phyloP scores from a whole-genome alignment of 2,888 invertebrate species.

The Boloria euphrosyne region DNA sequence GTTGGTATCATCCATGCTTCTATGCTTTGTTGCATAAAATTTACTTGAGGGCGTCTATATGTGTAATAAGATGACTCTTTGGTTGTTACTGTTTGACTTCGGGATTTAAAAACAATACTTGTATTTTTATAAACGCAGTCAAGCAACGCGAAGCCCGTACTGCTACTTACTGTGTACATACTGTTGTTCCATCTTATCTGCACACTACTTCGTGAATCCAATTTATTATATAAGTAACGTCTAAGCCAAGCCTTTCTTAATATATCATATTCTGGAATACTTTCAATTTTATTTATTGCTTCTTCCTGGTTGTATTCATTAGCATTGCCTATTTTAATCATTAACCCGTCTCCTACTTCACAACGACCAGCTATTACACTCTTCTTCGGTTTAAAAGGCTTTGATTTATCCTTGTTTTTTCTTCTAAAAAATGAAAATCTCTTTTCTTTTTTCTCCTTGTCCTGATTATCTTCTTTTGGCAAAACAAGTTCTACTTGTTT shows the following conservation, averaged over 20 bases:
- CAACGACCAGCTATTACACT: conserved; percentile 63
- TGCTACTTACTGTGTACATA: conserved; percentile 61
- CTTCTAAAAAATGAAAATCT: conserved; percentile 67
- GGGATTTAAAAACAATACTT: conserved; percentile 53
- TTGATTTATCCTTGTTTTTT: conserved; percentile 51
- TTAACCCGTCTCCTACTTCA: conserved; percentile 62
- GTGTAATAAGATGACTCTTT: conserved; percentile 49
- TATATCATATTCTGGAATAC: conserved; percentile 46
- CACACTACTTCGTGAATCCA: conserved; percentile 60
- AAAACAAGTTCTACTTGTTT: conserved; percentile 36
- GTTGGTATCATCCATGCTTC: conserved; percentile 72
- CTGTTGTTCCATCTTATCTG: conserved; percentile 68
- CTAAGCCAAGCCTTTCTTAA: conserved; percentile 58
- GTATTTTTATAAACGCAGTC: conserved; percentile 60
- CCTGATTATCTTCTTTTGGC: conserved; percentile 27
- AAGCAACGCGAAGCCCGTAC: conserved; percentile 62
- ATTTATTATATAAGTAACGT: conserved; percentile 53
- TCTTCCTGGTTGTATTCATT: conserved; percentile 38
- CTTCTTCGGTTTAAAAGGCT: conserved; percentile 54
- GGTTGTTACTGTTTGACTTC: conserved; percentile 57
- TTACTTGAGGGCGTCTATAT: conserved; percentile 49
- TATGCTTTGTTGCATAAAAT: conserved; percentile 58
- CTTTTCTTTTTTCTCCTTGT: conserved; percentile 50
- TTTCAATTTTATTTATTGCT: conserved; percentile 35
- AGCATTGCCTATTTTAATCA: conserved; percentile 52